Evolutionary conservation across 2,113 vertebrate species (phyloP), one percentile per base, ranked within the genome.

Genomic region (Terrapene triunguis): DNA sequence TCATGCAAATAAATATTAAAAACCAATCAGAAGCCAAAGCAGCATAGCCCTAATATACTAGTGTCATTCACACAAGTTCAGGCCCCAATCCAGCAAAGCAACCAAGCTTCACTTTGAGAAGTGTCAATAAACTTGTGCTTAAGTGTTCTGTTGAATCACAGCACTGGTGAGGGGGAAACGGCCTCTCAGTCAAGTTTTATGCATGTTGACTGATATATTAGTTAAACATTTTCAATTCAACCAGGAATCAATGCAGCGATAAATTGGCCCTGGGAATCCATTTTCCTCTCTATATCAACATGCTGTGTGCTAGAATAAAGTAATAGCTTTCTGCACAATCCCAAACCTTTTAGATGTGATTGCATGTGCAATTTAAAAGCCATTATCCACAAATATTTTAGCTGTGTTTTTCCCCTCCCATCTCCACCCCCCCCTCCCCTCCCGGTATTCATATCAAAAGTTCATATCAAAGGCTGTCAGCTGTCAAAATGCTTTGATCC

Each of bases 401-500:
- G 55, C 87, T 84, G 32, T 80, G 32, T 59, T 14, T 47, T 96
- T 72, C 91, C 88, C 85, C 1, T 35, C 57, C 27, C 27, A 3
- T 3, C 48, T 50, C 48, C 9, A 5, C 25, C 25, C 24, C 22
- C 22, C 25, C 24, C 55, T 14, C 16, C 24, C 85, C 82, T 55
- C 48, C 83, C 59, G 78, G 89, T 91, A 74, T 91, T 32, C 89
- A 87, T 84, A 13, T 0, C 1, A 19, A 80, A 89, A 85, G 1
- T 29, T 86, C 84, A 4, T 59, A 84, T 86, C 85, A 74, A 93
- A 96, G 62, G 50, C 90, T 95, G 94, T 80, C 93, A 96, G 89
- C 89, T 95, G 93, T 96, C 94, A 94, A 21, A 95, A 95, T 84
- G 90, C 95, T 97, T 96, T 96, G 97, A 96, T 96, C 84, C 48